A percentile compares a stretch with the other conserved stretches of the same genome.
phyloP scores from a whole-genome alignment of 92 coral and sea anemone species.

The Palythoa heliodiscus region DNA sequence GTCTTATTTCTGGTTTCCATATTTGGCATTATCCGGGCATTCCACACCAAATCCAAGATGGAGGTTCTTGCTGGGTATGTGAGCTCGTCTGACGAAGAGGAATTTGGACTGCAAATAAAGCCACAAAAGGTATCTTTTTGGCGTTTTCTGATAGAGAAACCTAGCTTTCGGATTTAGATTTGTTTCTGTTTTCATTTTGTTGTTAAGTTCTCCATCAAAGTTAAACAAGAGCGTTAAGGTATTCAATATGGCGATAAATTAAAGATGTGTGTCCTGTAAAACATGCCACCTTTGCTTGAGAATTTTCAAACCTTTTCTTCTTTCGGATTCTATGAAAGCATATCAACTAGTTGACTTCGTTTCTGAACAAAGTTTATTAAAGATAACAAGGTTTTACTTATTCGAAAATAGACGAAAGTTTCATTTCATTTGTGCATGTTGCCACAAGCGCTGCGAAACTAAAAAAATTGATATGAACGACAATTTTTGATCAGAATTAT shows the following conservation, averaged over 20 bases:
- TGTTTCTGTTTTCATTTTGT: neutral
- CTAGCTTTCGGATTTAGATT: neutral
- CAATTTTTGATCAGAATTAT: no score
- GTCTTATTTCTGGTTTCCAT: constrained; percentile 37
- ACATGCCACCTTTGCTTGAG: neutral
- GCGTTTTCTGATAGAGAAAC: neutral
- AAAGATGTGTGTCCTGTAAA: neutral
- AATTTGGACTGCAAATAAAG: constrained; percentile 33
- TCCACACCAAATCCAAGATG: constrained; percentile 62
- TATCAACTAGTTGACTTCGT: no score
- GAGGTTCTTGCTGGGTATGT: constrained; percentile 91
- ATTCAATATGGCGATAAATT: neutral
- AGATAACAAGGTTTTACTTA: no score
- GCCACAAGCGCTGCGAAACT: no score
- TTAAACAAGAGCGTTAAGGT: neutral
- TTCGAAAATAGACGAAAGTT: no score
- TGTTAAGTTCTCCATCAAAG: neutral
- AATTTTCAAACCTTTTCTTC: no score
- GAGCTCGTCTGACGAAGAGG: constrained; percentile 72
- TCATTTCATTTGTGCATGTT: no score
- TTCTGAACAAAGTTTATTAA: no score
- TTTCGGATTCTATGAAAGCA: no score
- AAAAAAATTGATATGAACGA: no score
- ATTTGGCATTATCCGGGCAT: constrained; percentile 70
- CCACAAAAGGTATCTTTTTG: constrained; percentile 30